Evolutionary conservation across 2,888 invertebrate genomes (phyloP), one percentile per base, ranked within the genome.

Genomic region (Oxytorus armatus): DNA sequence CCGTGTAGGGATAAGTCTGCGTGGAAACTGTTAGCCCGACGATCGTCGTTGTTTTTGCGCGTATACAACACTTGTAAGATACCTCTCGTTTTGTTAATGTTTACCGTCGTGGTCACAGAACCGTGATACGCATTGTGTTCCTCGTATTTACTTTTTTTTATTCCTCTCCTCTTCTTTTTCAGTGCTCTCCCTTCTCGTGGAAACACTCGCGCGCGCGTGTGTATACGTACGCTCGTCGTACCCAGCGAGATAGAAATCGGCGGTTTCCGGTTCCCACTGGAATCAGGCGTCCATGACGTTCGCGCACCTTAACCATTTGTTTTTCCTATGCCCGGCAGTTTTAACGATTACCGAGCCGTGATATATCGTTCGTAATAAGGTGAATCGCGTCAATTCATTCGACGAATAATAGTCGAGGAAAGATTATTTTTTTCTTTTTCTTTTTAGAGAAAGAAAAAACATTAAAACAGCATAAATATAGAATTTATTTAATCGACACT

Each of bases 181-280:
- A 7, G 39, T 57, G 16, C 33, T 57, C 47, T 21, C 47, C 44
- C 18, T 25, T 25, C 51, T 59, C 25, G 23, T 25, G 55, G 49
- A 39, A 66, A 57, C 49, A n/a, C n/a, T 59, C 77, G 29, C 11
- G 33, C 42, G 10, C 21, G 5, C 42, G 47, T 55, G 11, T 23
- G 39, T 14, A 14, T 14, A 14, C 14, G 47, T 14, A 14, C 47
- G 14, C 47, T n/a, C 47, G 47, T 4, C 36, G 59, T 18, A 10
- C 21, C 18, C 29, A 3, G 47, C 39, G 84, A 86, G 88, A 88
- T 88, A 77, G 84, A 84, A 88, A 89, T 88, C 87, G 83, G 79
- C 74, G 82, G 83, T 87, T 88, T 89, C 89, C 88, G 86, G 87
- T 88, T 88, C 88, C 86, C 89, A 87, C 87, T 86, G 84, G 51